Percentiles rank a stretch among this genome's conserved stretches.
phyloP scores from a whole-genome alignment of 2,888 invertebrate genomes.

The Temnothorax rugatulus region DNA sequence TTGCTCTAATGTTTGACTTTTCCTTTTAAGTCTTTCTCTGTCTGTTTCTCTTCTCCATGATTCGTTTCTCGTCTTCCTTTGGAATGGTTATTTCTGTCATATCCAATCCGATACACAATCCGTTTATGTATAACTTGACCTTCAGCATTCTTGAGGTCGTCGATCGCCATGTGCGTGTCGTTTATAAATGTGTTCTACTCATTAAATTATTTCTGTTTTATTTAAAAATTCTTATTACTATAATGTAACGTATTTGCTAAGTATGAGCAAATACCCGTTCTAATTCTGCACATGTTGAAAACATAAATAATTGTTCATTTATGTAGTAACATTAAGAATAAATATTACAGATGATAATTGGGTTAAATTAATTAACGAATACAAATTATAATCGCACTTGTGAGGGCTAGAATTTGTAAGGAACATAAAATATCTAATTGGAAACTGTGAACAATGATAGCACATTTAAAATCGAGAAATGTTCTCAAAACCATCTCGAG shows the following conservation, averaged over 20 bases:
- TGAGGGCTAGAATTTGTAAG: not conserved
- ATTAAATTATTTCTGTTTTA: not conserved
- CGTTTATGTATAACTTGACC: not conserved
- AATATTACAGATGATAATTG: not conserved
- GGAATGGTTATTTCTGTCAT: slow-evolving; percentile 8
- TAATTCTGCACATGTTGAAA: slow-evolving; percentile 3
- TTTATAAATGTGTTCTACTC: slow-evolving; percentile 15
- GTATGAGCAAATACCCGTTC: not conserved
- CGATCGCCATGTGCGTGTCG: not conserved
- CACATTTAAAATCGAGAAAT: slow-evolving; percentile 1
- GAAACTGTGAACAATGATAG: not conserved
- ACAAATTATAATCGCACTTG: not conserved
- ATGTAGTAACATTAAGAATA: not conserved
- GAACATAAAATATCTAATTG: not conserved
- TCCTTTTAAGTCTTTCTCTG: not conserved
- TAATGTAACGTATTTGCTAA: slow-evolving; percentile 4
- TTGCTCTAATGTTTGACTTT: slow-evolving; percentile 4
- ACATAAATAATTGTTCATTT: not conserved
- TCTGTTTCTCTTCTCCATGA: slow-evolving; percentile 1
- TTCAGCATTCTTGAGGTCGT: not conserved
- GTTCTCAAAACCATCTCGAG: not conserved
- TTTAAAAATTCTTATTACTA: not conserved
- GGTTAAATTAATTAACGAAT: not conserved
- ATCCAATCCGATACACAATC: not conserved
- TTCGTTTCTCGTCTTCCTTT: not conserved